Percentiles rank a stretch among this genome's conserved stretches.
phyloP scores from a whole-genome alignment of 2,888 invertebrate genomes.

The Ornithoptera alexandrae region DNA sequence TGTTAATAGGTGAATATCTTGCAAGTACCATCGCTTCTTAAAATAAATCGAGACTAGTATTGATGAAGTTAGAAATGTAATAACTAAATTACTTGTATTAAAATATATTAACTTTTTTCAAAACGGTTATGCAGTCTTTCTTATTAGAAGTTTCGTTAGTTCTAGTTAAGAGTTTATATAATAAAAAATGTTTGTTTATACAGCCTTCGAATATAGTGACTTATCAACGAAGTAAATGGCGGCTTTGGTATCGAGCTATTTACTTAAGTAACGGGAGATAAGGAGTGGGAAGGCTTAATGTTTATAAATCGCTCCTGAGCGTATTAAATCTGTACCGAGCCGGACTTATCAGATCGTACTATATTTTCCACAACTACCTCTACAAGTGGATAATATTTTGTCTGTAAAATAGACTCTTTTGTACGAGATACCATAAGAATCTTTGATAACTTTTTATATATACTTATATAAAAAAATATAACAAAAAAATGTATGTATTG shows the following conservation, averaged over 20 bases:
- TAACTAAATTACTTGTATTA: too few species aligned
- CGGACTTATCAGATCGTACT: conserved; percentile 17
- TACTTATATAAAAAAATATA: too few species aligned
- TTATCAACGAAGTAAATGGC: conserved; percentile 3
- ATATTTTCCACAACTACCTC: conserved; percentile 6
- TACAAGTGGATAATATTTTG: not conserved
- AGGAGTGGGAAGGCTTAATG: conserved; percentile 27
- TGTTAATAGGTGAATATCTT: too few species aligned
- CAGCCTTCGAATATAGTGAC: not conserved
- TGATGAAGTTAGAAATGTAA: too few species aligned
- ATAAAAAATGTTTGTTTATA: not conserved
- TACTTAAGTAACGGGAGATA: conserved; percentile 23
- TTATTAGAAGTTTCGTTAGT: too few species aligned
- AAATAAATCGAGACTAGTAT: too few species aligned
- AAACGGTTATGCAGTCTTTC: too few species aligned
- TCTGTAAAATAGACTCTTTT: not conserved
- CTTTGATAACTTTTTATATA: not conserved
- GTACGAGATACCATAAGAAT: not conserved
- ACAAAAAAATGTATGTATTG: too few species aligned
- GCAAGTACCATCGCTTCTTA: too few species aligned
- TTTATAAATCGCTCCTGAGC: conserved; percentile 23
- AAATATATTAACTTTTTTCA: too few species aligned
- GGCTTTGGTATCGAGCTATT: conserved; percentile 12
- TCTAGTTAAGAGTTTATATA: not conserved
- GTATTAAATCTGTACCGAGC: conserved; percentile 24